A percentile compares a stretch with the other conserved stretches of the same genome.
These are phyloP conservation scores for Drosophila borborema DNA, from an alignment of 2,888 invertebrate species.

Conservation along the genomic window DNA sequence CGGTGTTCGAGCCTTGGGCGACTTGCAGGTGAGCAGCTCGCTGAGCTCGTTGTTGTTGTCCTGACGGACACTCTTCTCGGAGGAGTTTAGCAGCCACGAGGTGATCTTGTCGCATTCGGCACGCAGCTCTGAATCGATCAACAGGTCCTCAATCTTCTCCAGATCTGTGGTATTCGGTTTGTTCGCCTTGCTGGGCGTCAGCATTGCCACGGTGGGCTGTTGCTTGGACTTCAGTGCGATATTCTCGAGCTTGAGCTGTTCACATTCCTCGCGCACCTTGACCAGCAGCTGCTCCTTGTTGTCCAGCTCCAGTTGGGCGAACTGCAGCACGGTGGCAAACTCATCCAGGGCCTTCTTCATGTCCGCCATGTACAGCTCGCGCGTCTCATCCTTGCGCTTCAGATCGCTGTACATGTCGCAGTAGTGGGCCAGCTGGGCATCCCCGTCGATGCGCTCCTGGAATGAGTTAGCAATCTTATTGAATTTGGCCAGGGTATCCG, in stretches of 20 bases:
- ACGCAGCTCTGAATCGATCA: slow-evolving; percentile 82
- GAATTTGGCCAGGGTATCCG: slow-evolving; percentile 85
- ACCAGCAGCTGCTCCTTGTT: slow-evolving; percentile 83
- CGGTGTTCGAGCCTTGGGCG: slow-evolving; percentile 66
- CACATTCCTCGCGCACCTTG: slow-evolving; percentile 83
- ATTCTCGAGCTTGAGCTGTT: slow-evolving; percentile 84
- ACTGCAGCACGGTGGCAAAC: slow-evolving; percentile 84
- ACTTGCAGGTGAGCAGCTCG: slow-evolving; percentile 74
- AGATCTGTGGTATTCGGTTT: slow-evolving; percentile 81
- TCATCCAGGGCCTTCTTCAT: slow-evolving; percentile 85
- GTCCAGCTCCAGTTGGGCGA: slow-evolving; percentile 84
- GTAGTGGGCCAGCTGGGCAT: slow-evolving; percentile 84
- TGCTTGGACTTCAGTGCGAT: slow-evolving; percentile 83
- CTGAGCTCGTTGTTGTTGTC: slow-evolving; percentile 77
- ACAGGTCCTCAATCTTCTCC: slow-evolving; percentile 82
- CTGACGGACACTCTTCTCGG: slow-evolving; percentile 78
- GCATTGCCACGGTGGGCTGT: slow-evolving; percentile 56
- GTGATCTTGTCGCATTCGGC: slow-evolving; percentile 84
- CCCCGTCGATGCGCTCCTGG: slow-evolving; percentile 84
- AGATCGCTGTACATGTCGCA: slow-evolving; percentile 84
- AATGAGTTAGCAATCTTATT: slow-evolving; percentile 85
- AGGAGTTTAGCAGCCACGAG: slow-evolving; percentile 80
- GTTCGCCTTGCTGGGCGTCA: slow-evolving; percentile 71
- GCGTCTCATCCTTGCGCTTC: slow-evolving; percentile 84
- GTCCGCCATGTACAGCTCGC: slow-evolving; percentile 84